Conservation (phyloP, 2,113 vertebrate genomes). For the Mesoclemmys tuberculata region DNA sequence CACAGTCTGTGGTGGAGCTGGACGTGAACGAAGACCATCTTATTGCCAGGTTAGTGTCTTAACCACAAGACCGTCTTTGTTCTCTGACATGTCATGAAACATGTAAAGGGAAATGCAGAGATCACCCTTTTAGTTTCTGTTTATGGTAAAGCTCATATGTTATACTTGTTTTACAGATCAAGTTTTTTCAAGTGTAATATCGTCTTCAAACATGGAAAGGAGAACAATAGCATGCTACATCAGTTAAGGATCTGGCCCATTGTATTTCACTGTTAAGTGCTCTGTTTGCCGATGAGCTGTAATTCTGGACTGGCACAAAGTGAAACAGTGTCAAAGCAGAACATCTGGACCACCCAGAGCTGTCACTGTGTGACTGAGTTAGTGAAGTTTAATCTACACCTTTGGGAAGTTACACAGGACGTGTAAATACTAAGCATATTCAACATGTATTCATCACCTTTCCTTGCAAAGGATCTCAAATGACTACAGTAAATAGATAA, state of each 20-base stretch:
- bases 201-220: background rate
- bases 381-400: background rate
- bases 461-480: background rate
- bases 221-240: background rate
- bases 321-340: background rate
- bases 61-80: background rate
- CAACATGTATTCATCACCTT: background rate
- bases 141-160: rapidly evolving
- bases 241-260: background rate
- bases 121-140: background rate
- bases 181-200: rapidly evolving
- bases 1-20: background rate
- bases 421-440: background rate
- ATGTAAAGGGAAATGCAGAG: background rate
- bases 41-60: too few relatives aligned
- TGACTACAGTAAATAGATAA: rapidly evolving
- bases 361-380: background rate
- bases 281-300: background rate
- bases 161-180: rapidly evolving
- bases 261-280: background rate
- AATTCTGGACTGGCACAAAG: rapidly evolving
- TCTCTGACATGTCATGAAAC: background rate
- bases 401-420: background rate
- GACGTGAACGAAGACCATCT: background rate
- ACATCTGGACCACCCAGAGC: background rate